phyloP scores from a whole-genome alignment of 2,113 vertebrate genomes.

The Alces alces region DNA sequence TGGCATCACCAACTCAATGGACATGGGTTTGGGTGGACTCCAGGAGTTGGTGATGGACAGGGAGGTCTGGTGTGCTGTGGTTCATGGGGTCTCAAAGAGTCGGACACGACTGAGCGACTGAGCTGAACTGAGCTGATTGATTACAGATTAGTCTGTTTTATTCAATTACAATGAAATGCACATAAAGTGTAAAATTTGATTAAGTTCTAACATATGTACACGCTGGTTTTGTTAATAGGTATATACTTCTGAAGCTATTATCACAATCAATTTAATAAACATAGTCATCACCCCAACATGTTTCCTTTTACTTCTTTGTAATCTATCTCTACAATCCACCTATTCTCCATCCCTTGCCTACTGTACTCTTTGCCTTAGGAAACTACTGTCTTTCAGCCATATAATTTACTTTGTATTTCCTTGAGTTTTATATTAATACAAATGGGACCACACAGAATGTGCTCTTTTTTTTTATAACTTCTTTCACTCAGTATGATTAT shows the following conservation, averaged over 20 bases:
- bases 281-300: not conserved
- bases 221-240: not conserved
- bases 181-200: not conserved
- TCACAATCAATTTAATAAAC: not conserved
- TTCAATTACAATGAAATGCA: not conserved
- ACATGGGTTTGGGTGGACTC: no score
- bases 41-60: no score
- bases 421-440: not conserved
- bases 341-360: not conserved
- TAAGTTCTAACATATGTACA: not conserved
- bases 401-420: not conserved
- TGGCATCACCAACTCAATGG: no score
- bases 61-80: no score
- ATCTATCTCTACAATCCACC: not conserved
- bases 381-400: not conserved
- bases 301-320: not conserved
- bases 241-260: not conserved
- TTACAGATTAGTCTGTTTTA: not conserved
- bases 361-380: rapidly evolving
- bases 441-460: not conserved
- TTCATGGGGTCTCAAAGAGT: no score
- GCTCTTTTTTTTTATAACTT: not conserved
- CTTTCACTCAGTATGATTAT: not conserved
- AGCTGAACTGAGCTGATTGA: not conserved
- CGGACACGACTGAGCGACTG: no score